Evolutionary conservation across 2,797 vertebrate genomes (phyloP).

Genomic region (Propithecus deckenii): DNA sequence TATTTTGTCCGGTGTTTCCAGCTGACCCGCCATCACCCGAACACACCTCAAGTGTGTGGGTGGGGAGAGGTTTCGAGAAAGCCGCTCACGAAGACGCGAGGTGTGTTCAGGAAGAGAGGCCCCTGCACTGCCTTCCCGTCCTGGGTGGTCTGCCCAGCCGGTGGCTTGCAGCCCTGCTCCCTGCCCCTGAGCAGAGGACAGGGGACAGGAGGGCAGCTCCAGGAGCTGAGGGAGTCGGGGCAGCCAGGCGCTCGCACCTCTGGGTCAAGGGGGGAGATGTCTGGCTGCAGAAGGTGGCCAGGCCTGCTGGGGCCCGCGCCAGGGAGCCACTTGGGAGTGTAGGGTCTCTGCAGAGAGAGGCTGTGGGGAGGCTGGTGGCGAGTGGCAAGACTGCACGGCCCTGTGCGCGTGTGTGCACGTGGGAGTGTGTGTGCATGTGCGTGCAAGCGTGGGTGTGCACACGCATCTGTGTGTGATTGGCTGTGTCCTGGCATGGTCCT

Average conservation of each 20-base stretch:
- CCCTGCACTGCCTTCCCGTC: background rate
- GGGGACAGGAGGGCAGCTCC: background rate
- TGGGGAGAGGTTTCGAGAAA: too few relatives aligned
- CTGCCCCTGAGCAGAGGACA: background rate
- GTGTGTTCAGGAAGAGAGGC: too few relatives aligned
- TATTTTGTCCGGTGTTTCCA: background rate
- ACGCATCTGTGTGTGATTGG: too few relatives aligned
- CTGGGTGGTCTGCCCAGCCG: background rate
- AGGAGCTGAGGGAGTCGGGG: background rate
- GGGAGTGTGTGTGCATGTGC: background rate
- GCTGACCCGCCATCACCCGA: background rate
- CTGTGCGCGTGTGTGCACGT: background rate
- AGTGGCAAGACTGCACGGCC: too few relatives aligned
- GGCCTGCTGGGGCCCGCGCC: background rate
- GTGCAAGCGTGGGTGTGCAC: fast-evolving
- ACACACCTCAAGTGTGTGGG: background rate
- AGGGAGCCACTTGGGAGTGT: too few relatives aligned
- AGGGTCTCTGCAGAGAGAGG: background rate
- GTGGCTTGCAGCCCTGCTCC: background rate
- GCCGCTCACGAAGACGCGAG: background rate
- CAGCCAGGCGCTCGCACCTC: background rate
- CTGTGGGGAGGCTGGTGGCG: too few relatives aligned
- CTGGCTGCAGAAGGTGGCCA: background rate
- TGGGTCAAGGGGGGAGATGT: too few relatives aligned
- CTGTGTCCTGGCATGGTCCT: background rate